Evolutionary conservation across 2,888 invertebrate genomes (phyloP).

Genomic region (Eupeodes latifasciatus): DNA sequence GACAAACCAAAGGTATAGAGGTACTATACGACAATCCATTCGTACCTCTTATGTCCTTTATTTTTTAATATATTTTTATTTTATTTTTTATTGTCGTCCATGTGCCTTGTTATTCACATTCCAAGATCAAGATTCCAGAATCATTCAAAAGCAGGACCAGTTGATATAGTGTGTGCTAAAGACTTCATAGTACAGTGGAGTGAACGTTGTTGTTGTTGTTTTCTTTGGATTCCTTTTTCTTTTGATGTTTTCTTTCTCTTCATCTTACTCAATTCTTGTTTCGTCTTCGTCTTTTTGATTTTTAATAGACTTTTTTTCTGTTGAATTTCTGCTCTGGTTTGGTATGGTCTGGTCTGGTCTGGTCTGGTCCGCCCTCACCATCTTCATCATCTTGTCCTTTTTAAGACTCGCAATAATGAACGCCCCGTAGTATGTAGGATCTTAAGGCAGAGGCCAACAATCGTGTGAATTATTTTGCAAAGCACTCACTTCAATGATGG

Average conservation of each 20-base stretch:
- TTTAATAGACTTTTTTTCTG: neutral
- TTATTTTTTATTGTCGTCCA: neutral
- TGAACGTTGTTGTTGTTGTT: slow-evolving; percentile 19
- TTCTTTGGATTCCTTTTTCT: slow-evolving; percentile 17
- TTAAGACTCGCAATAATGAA: neutral
- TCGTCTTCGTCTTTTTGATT: neutral
- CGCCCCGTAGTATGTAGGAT: slow-evolving; percentile 45
- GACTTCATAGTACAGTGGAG: neutral
- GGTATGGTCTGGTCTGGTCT: too few relatives aligned
- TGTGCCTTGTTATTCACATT: slow-evolving; percentile 54
- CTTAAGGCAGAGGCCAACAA: slow-evolving; percentile 30
- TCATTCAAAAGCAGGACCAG: slow-evolving; percentile 65
- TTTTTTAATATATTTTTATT: too few relatives aligned
- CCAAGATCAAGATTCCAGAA: slow-evolving; percentile 74
- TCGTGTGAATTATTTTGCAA: slow-evolving; percentile 75
- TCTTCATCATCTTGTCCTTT: slow-evolving; percentile 28
- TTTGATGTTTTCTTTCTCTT: neutral
- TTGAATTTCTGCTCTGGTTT: slow-evolving; percentile 22
- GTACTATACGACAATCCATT: neutral
- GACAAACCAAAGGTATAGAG: slow-evolving; percentile 24
- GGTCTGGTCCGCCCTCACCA: slow-evolving; percentile 63
- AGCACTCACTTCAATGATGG: slow-evolving; percentile 66
- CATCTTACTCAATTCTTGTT: neutral
- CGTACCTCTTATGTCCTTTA: slow-evolving; percentile 6
- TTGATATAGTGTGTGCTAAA: slow-evolving; percentile 24